phyloP scores from a whole-genome alignment of 1,140 invertebrate genomes.

The Augochlora pura region DNA sequence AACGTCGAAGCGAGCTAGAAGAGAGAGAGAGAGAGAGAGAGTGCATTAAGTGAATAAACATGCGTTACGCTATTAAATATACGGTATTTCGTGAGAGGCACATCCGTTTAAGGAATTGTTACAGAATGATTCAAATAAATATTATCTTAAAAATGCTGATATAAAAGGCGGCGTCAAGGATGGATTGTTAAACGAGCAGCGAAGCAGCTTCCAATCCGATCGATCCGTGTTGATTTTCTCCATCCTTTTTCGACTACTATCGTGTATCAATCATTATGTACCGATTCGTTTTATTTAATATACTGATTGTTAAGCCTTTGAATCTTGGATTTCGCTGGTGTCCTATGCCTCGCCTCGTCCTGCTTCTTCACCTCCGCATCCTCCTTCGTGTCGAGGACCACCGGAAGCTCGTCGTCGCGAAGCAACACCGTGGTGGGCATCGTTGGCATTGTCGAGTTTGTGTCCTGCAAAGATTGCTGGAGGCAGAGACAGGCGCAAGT shows the following conservation, averaged over 20 bases:
- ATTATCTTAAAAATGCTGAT: constrained; percentile 35
- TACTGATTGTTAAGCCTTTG: constrained; percentile 51
- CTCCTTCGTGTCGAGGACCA: constrained; percentile 27
- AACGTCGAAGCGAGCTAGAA: too few species aligned
- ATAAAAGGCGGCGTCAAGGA: constrained; percentile 5
- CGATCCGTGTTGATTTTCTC: constrained; percentile 23
- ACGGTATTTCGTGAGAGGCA: constrained; percentile 29
- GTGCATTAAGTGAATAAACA: constrained; percentile 20
- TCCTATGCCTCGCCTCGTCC: constrained; percentile 12
- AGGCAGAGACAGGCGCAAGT: not conserved
- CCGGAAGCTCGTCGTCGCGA: constrained; percentile 52
- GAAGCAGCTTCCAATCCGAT: constrained; percentile 20
- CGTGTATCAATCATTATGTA: constrained; percentile 43
- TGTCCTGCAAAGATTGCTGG: constrained; percentile 72
- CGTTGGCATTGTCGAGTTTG: constrained; percentile 53
- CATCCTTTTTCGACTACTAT: constrained; percentile 20
- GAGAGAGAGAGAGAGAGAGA: not conserved
- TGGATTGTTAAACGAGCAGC: constrained; percentile 30
- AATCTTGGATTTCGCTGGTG: constrained; percentile 37
- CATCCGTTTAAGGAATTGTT: constrained; percentile 47
- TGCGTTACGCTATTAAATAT: constrained; percentile 18
- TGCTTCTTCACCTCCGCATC: constrained; percentile 27
- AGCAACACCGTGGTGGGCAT: constrained; percentile 55
- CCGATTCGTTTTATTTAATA: constrained; percentile 45
- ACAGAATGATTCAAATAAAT: constrained; percentile 45